A percentile compares a stretch with the other conserved stretches of the same genome.
phyloP scores from a whole-genome alignment of 2,888 invertebrate species.

The Carpatolechia fugitivella region DNA sequence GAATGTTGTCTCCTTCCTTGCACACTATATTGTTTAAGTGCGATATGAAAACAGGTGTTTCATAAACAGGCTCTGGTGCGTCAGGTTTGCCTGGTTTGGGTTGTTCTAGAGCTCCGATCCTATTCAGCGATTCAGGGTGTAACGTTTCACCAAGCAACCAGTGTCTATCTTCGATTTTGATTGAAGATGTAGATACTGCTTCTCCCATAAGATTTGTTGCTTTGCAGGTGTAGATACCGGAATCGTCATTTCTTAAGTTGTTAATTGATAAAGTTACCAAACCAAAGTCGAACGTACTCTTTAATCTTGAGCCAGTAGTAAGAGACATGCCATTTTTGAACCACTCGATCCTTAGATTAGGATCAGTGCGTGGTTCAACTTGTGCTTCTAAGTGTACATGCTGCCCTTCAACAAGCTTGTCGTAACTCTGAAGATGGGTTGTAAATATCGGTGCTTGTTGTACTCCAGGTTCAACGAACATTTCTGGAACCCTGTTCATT shows the following conservation, averaged over 20 bases:
- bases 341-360: slow-evolving; percentile 93
- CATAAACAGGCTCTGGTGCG: slow-evolving; percentile 87
- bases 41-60: slow-evolving; percentile 92
- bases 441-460: slow-evolving; percentile 98
- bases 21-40: slow-evolving; percentile 95
- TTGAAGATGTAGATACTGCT: slow-evolving; percentile 94
- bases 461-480: slow-evolving; percentile 90
- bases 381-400: slow-evolving; percentile 93
- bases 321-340: slow-evolving; percentile 93
- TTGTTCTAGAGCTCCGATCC: slow-evolving; percentile 91
- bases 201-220: slow-evolving; percentile 96
- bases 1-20: slow-evolving; percentile 91
- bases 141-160: slow-evolving; percentile 93
- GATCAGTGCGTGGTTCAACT: slow-evolving; percentile 94
- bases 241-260: slow-evolving; percentile 92
- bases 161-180: slow-evolving; percentile 93
- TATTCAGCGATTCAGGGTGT: slow-evolving; percentile 92
- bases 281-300: slow-evolving; percentile 98
- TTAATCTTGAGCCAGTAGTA: slow-evolving; percentile 92
- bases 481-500: slow-evolving; percentile 93
- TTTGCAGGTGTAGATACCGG: slow-evolving; percentile 96
- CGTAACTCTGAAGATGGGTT: slow-evolving; percentile 91
- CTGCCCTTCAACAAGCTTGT: slow-evolving; percentile 91
- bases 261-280: slow-evolving; percentile 95
- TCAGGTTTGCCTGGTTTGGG: slow-evolving; percentile 84